Conservation (phyloP, 2,113 vertebrate species). For the Petrocephalus microphthalmus region DNA sequence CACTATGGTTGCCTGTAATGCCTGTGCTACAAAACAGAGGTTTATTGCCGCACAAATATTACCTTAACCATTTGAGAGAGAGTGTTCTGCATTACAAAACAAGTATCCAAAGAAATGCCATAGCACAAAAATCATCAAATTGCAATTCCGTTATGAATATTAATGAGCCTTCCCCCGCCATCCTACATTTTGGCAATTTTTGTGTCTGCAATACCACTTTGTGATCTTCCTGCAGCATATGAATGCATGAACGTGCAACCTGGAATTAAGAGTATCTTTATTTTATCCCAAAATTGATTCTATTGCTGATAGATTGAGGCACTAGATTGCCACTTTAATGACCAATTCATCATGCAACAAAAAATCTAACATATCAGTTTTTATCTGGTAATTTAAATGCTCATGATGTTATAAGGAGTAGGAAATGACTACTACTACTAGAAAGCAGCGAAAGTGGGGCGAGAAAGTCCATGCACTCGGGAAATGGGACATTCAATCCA, state of each 20-base stretch:
- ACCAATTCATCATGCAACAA: neutral
- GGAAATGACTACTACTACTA: neutral
- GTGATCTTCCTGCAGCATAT: neutral
- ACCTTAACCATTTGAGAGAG: no score
- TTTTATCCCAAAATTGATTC: neutral
- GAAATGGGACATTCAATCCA: neutral
- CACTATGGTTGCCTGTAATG: no score
- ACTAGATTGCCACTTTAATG: neutral
- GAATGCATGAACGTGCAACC: neutral
- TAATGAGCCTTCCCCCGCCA: no score
- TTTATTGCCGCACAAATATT: neutral
- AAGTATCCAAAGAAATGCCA: no score
- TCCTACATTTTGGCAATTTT: no score
- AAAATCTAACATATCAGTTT: no score
- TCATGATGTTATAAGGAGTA: neutral
- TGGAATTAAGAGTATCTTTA: neutral
- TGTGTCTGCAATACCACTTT: neutral
- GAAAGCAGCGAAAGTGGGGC: neutral
- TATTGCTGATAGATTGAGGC: neutral
- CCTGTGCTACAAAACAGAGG: neutral
- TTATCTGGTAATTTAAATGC: no score
- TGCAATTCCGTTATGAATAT: no score
- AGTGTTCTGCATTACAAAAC: no score
- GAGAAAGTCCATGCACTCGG: neutral
- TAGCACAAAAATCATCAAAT: no score